Evolutionary conservation across 2,113 vertebrate genomes (phyloP), one percentile per base, ranked within the genome.

Genomic region (Ptilonorhynchus violaceus): DNA sequence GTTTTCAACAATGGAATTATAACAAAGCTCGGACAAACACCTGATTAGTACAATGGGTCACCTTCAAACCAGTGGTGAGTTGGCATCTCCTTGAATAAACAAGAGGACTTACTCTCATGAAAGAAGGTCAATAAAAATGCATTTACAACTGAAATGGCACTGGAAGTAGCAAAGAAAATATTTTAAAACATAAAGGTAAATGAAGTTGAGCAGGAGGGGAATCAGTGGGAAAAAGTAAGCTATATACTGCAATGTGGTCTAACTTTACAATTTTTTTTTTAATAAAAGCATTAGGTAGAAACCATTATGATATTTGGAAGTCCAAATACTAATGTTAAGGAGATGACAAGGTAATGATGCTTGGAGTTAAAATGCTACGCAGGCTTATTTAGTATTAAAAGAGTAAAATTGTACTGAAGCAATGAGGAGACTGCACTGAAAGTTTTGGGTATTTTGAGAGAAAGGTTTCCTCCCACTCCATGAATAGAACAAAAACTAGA

Each of bases 101-200:
- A 95, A 56, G 73, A 97, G 93, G 97, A 98, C 97, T 98, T 98
- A 98, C 96, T 98, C 85, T 98, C 95, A 97, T 97, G 97, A 98
- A 97, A 97, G 93, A 97, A 96, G 92, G 91, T 93, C 90, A 98
- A 95, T 98, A 98, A 98, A 97, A 92, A 93, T 82, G 60, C 89
- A 97, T 98, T 98, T 98, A 98, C 97, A 97, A 97, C 90, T 97
- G 87, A 97, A 98, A 98, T 97, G 95, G 69, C 93, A 95, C 94
- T 97, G 82, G 93, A 96, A 97, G 95, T 98, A 98, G 97, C 98
- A 98, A 98, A 97, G 97, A 97, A 95, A 88, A 93, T 96, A n/a
- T 97, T 96, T 97, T 97, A 97, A 98, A 98, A 98, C 78, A 89
- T 96, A 92, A 96, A 73, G 62, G 96, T 96, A 97, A 91, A 93